Evolutionary conservation across 2,797 vertebrate species (phyloP).

Genomic region (Darevskia nairensis): DNA sequence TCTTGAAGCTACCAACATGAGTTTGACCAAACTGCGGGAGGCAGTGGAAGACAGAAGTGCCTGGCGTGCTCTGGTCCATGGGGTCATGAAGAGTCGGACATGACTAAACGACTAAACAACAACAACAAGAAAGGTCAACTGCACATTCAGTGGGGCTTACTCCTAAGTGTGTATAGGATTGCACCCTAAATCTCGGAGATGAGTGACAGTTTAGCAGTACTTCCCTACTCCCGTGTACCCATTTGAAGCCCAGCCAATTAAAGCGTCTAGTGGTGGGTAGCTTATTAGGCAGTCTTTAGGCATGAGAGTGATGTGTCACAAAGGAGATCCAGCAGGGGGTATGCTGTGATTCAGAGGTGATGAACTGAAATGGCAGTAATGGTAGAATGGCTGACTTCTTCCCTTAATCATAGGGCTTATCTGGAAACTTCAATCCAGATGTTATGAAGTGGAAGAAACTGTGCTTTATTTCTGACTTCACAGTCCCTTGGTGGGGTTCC

Average conservation of each 20-base stretch:
- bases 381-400: not conserved
- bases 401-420: not conserved
- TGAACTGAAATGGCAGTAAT: slow-evolving; percentile 7
- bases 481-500: not conserved
- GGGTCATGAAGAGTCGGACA: too few species aligned
- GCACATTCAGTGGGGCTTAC: not conserved
- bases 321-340: slow-evolving; percentile 16
- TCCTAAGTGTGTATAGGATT: not conserved
- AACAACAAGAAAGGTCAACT: too few species aligned
- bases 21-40: too few species aligned
- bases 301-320: slow-evolving; percentile 5
- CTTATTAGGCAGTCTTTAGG: slow-evolving; percentile 31
- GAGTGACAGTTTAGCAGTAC: not conserved
- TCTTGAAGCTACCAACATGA: too few species aligned
- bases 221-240: slow-evolving; percentile 9
- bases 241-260: slow-evolving; percentile 18
- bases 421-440: slow-evolving; percentile 20
- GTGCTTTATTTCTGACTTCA: not conserved
- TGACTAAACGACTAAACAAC: too few species aligned
- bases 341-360: slow-evolving; percentile 12
- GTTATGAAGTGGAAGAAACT: slow-evolving; percentile 10
- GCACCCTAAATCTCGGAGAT: not conserved
- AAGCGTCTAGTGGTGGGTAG: not conserved
- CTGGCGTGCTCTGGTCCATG: too few species aligned
- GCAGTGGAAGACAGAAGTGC: too few species aligned